Base-by-base conservation (phyloP, 2,797 vertebrate species). In the Anguilla marmorata region DNA sequence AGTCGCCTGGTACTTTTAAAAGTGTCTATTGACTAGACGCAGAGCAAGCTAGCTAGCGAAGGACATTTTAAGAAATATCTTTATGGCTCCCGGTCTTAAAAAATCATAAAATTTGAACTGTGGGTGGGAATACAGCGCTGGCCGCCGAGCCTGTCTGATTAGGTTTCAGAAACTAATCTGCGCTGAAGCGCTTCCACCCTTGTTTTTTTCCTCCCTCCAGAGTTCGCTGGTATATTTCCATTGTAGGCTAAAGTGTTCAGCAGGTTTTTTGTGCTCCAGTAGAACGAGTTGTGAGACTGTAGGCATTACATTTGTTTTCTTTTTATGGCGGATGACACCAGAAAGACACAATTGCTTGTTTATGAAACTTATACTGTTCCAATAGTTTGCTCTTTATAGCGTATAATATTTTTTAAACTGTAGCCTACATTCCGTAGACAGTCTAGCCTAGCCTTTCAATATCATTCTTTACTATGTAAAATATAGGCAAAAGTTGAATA, bases 31-130 rank as follows among this genome's bases (percentile, higher is more conserved):
- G 16, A 45, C 16, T 86, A 27, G 19, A 58, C 24, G 80, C 12
- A 66, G 5, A 48, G 85, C 66, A 80, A 88, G 84, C 90, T 90
- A 85, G 92, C 85, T 63, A 90, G 27, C 69, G 27, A 33, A 76
- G 11, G 72, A 37, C 72, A 33, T 90, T 52, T 56, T 88, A 88
- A 63, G 60, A 63, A 92, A 83, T 90, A 84, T 85, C 91, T 93
- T 91, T 91, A 93, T 93, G 92, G 91, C 92, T 94, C 82, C 88
- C 80, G 89, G 88, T 91, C 90, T 72, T 33, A 1, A 45, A 79
- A 79, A 79, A 24, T 84, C 19, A 21, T 30, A 16, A 60, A 89
- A 37, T 74, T 41, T 16, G 16, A 52, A 79, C 72, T 87, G 72
- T 45, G 33, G 52, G 50, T 79, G 86, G 45, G 52, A 33, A 41